Conservation (phyloP, 2,888 invertebrate genomes). For the Volucella zonaria region DNA sequence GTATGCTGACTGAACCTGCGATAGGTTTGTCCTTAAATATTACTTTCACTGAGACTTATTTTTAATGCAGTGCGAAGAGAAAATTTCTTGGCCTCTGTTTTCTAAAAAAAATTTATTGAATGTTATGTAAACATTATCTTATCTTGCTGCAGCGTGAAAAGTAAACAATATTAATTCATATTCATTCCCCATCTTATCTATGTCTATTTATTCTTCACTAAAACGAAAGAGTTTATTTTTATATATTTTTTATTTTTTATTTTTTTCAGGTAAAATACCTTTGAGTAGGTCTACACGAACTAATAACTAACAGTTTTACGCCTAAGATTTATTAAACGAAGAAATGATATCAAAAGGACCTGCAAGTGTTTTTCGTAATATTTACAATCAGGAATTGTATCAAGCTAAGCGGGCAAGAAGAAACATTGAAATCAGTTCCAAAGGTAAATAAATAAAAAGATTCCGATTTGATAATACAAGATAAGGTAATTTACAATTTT, state of each 20-base stretch:
- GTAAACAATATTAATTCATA: constrained; percentile 9
- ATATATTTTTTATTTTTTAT: neutral
- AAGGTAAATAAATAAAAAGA: constrained; percentile 77
- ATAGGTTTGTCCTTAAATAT: too few species aligned
- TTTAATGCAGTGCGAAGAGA: too few species aligned
- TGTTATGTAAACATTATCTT: constrained; percentile 14
- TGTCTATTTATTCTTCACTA: neutral
- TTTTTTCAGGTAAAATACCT: constrained; percentile 7
- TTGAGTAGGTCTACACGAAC: neutral
- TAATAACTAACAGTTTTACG: neutral
- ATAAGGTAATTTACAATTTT: neutral
- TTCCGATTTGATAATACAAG: neutral
- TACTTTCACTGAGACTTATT: too few species aligned
- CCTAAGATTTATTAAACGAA: neutral
- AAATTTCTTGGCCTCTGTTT: neutral
- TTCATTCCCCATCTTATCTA: neutral
- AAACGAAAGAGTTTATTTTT: neutral
- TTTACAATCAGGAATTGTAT: constrained; percentile 84
- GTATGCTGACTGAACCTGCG: too few species aligned
- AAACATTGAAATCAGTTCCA: constrained; percentile 80
- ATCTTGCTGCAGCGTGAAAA: constrained; percentile 19
- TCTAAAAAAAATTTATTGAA: neutral
- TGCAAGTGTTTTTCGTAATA: constrained; percentile 83
- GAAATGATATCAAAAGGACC: constrained; percentile 65
- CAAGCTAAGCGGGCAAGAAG: constrained; percentile 79